Evolutionary conservation across 2,888 invertebrate species (phyloP).

Genomic region (Cabera pusaria): DNA sequence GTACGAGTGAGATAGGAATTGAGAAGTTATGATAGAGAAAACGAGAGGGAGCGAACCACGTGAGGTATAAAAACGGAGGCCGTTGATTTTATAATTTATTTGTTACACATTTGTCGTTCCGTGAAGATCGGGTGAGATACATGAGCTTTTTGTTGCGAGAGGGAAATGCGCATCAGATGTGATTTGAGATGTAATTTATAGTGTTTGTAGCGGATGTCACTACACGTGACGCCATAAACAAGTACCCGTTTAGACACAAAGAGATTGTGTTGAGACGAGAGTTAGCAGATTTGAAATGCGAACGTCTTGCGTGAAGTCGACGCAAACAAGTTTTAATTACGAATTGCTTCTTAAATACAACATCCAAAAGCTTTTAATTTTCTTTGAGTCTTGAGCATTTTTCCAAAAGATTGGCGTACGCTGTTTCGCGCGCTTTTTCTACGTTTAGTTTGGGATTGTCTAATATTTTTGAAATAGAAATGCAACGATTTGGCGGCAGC

Average conservation of each 20-base stretch:
- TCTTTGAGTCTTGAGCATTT: background rate
- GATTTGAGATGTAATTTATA: constrained; percentile 81
- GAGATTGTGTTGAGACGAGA: constrained; percentile 25
- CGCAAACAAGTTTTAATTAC: constrained; percentile 22
- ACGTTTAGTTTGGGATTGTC: background rate
- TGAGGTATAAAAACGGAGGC: constrained; percentile 72
- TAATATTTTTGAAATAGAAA: constrained; percentile 17
- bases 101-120: constrained; percentile 83
- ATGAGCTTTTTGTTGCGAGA: constrained; percentile 77
- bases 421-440: constrained; percentile 2
- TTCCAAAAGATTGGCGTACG: no score
- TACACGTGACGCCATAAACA: constrained; percentile 65
- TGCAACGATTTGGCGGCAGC: constrained; percentile 20
- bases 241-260: constrained; percentile 35
- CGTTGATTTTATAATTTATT: constrained; percentile 83
- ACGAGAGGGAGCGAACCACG: constrained; percentile 50
- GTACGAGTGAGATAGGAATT: constrained; percentile 51
- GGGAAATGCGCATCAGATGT: constrained; percentile 78
- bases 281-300: constrained; percentile 19
- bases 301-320: constrained; percentile 11
- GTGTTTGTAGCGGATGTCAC: constrained; percentile 71
- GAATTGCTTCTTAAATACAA: constrained; percentile 7
- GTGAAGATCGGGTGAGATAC: constrained; percentile 81
- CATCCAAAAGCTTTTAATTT: constrained; percentile 2
- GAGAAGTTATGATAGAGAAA: constrained; percentile 38